A percentile compares a stretch with the other conserved stretches of the same genome.
Evolutionary conservation across 2,797 vertebrate species (phyloP).

Genomic region (Pseudopleuronectes americanus): DNA sequence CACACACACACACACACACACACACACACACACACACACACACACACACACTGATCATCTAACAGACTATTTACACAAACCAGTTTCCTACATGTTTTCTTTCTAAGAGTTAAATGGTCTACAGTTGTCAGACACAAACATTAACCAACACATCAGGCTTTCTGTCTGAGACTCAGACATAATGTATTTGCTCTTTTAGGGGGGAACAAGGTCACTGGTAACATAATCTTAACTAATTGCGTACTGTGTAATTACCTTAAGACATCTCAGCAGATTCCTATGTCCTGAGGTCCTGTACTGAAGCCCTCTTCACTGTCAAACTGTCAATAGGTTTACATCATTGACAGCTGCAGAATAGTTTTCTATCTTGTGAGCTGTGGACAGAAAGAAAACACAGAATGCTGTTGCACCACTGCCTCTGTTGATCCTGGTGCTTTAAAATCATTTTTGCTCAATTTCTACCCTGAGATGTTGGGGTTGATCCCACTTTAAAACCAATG

Average conservation of each 20-base stretch:
- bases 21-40: slow-evolving; percentile 16
- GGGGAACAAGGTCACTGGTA: neutral
- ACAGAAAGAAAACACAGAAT: neutral
- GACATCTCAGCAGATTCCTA: neutral
- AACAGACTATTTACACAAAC: slow-evolving; percentile 43
- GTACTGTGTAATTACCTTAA: neutral
- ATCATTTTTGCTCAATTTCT: too few relatives aligned
- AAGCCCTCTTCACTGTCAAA: neutral
- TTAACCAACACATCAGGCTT: slow-evolving; percentile 10
- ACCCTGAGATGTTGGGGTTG: too few relatives aligned
- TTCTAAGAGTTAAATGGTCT: slow-evolving; percentile 30
- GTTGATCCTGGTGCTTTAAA: neutral
- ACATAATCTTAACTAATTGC: neutral
- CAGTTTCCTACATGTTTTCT: slow-evolving; percentile 19
- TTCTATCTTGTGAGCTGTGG: neutral
- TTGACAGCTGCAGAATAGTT: neutral
- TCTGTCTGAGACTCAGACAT: neutral
- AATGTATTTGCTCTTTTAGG: neutral
- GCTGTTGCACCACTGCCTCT: neutral
- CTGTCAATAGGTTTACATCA: neutral
- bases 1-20: slow-evolving; percentile 37
- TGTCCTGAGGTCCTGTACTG: neutral
- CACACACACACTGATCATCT: slow-evolving; percentile 30
- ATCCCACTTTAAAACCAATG: too few relatives aligned
- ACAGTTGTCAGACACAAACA: slow-evolving; percentile 22